Conservation (phyloP, 92 coral and sea anemone genomes). For the Zoanthus sansibaricus region DNA sequence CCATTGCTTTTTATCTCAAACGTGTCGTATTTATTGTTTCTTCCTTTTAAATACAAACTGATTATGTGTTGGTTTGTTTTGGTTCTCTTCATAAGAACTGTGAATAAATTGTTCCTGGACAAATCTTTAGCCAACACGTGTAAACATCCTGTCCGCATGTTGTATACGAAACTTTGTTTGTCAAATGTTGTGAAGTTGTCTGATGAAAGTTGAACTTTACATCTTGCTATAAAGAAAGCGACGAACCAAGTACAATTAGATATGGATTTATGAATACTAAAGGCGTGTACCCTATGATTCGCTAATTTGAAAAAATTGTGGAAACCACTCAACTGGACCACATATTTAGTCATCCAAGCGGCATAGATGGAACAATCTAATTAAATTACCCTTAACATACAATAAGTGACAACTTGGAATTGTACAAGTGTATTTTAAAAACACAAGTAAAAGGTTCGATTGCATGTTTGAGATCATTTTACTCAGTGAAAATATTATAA, state of each 20-base stretch:
- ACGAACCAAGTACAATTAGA: neutral
- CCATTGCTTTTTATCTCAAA: neutral
- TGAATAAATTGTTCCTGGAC: slow-evolving; percentile 56
- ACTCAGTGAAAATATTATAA: too few species aligned
- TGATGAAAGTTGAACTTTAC: slow-evolving; percentile 20
- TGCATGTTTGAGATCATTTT: too few species aligned
- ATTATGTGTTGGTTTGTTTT: neutral
- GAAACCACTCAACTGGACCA: neutral
- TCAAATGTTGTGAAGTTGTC: slow-evolving; percentile 53
- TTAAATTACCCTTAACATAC: too few species aligned
- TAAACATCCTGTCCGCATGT: slow-evolving; percentile 57
- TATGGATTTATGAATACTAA: neutral
- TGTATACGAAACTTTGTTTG: slow-evolving; percentile 41
- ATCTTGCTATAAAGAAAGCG: slow-evolving; percentile 1
- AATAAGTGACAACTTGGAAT: too few species aligned
- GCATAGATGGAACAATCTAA: too few species aligned
- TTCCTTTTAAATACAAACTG: neutral
- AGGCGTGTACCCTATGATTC: neutral
- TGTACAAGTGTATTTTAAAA: too few species aligned
- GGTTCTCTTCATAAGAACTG: neutral
- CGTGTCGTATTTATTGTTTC: neutral
- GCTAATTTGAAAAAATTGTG: neutral
- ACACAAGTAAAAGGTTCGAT: too few species aligned
- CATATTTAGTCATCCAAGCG: too few species aligned
- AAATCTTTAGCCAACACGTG: slow-evolving; percentile 67